Evolutionary conservation across 2,888 invertebrate species (phyloP).

Genomic region (Heliconius charithonia): DNA sequence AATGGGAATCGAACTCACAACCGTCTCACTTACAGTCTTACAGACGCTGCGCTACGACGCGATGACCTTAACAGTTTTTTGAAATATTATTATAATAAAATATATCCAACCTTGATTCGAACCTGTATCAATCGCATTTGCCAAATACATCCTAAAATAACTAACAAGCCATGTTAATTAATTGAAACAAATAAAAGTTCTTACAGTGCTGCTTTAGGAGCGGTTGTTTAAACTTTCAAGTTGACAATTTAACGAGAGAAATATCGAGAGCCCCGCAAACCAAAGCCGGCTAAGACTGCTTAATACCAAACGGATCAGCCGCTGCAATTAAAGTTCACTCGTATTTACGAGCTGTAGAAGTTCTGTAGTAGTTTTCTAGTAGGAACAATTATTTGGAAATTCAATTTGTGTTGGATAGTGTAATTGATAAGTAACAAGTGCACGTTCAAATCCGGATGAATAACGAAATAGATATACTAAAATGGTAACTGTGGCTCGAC

Average conservation of each 20-base stretch:
- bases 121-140: background rate
- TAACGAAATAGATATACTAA: too few relatives aligned
- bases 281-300: conserved; percentile 31
- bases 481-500: too few relatives aligned
- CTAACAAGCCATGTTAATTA: background rate
- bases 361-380: conserved; percentile 1
- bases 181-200: conserved; percentile 1
- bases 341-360: conserved; percentile 16
- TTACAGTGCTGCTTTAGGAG: background rate
- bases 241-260: conserved; percentile 20
- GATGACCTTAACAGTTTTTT: too few relatives aligned
- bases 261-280: conserved; percentile 36
- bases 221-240: conserved; percentile 18
- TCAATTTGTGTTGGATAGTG: background rate
- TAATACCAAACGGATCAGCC: conserved; percentile 33
- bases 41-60: too few relatives aligned
- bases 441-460: background rate
- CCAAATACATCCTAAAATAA: background rate
- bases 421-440: background rate
- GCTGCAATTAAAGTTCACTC: conserved; percentile 28
- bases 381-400: background rate
- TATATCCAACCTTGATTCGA: too few relatives aligned
- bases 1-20: too few relatives aligned
- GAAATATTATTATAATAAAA: too few relatives aligned
- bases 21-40: too few relatives aligned